Evolutionary conservation across 2,797 vertebrate genomes (phyloP), one percentile per base, ranked within the genome.

Genomic region (Mus caroli): DNA sequence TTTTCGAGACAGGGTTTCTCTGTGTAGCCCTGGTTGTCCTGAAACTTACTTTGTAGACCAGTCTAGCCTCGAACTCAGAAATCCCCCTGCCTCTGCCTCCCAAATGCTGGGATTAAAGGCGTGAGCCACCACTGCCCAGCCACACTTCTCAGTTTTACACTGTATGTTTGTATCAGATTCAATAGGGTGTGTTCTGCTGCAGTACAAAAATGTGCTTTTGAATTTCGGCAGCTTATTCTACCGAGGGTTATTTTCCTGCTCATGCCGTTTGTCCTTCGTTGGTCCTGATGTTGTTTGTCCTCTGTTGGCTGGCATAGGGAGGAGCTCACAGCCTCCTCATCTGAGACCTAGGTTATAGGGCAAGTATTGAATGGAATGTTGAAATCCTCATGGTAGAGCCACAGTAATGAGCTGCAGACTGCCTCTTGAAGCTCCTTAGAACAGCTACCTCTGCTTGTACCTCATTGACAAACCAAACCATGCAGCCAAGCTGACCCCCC

Each of bases 401-500:
- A 71, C 2, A 10, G 31, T 26, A 24, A 40, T 40, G 56, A 86
- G n/a, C 31, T 56, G 17, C 20, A 71, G 37, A n/a, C 19, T 34
- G 19, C 4, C 26, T 88, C 80, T 67, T 20, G 17, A 56, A 88
- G 40, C 19, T 94, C 50, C 67, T 85, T 20, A 60, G 71, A 58
- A 84, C 73, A 76, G 46, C 60, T 69, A 76, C 89, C 82, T 94
- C 43, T 40, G 43, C 58, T 91, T 56, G 52, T n/a, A 19, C 58
- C 95, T 90, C 79, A 80, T 56, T 80, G 79, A 46, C 79, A 95
- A 90, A 94, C 62, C 46, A 73, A 87, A 80, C 62, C 34, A 52
- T 0, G 6, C 0, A 2, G 62, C 40, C 75, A 85, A 69, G 69
- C 73, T 20, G 10, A 54, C 43, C 46, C 76, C 84, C 58, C 28